Conservation (phyloP, 64 coral and sea anemone genomes). For the Stichodactyla helianthus region DNA sequence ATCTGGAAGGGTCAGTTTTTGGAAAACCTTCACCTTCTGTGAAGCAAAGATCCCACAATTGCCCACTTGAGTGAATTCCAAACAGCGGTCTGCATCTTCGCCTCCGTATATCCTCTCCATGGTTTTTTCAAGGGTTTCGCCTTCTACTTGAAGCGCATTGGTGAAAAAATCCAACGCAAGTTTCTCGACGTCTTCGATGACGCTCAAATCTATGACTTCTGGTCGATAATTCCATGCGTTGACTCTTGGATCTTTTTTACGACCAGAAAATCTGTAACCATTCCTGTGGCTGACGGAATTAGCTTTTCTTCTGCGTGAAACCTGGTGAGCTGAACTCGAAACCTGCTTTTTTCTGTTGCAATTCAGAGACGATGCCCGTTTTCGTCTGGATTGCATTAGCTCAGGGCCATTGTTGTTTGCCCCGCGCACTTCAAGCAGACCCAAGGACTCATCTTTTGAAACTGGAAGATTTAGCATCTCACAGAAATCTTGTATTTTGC, state of each 20-base stretch:
- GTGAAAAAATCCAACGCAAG: background rate
- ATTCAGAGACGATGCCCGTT: background rate
- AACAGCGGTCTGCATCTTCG: background rate
- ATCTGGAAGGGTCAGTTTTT: background rate
- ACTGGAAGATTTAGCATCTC: background rate
- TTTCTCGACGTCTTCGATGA: background rate
- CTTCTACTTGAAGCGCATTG: background rate
- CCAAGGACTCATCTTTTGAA: background rate
- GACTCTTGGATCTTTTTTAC: background rate
- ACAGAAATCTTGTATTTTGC: background rate
- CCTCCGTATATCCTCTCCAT: background rate
- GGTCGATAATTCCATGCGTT: background rate
- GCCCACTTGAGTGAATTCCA: background rate
- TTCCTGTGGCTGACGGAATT: background rate
- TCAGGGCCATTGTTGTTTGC: background rate
- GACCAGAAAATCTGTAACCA: background rate
- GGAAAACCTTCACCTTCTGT: background rate
- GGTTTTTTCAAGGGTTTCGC: background rate
- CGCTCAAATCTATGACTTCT: background rate
- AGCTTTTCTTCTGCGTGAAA: background rate
- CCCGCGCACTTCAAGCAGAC: background rate
- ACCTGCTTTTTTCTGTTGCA: background rate
- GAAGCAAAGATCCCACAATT: background rate
- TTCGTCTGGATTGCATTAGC: background rate
- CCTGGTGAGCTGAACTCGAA: background rate